phyloP scores from a whole-genome alignment of 2,888 invertebrate genomes.

The Dryococelus australis region DNA sequence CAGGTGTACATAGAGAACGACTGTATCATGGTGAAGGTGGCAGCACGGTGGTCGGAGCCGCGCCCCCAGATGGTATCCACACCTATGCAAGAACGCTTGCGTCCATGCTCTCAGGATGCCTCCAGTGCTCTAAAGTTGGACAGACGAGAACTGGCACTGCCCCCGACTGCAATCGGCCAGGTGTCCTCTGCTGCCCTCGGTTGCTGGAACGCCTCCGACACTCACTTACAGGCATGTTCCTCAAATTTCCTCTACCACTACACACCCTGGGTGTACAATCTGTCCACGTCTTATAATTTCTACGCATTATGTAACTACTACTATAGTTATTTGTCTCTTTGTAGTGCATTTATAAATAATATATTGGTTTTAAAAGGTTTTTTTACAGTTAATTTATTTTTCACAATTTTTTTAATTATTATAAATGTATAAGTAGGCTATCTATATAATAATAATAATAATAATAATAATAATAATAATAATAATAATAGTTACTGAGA shows the following conservation, averaged over 20 bases:
- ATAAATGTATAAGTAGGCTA: no score
- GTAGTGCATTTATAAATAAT: no score
- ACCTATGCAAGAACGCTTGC: background rate
- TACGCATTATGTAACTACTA: no score
- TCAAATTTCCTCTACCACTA: background rate
- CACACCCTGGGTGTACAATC: no score
- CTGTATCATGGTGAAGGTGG: background rate
- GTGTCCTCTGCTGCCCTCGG: background rate
- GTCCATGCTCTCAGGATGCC: background rate
- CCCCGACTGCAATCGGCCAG: background rate
- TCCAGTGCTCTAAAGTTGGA: background rate
- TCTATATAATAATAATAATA: no score
- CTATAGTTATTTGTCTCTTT: no score
- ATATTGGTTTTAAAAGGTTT: no score
- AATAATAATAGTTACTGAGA: no score
- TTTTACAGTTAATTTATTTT: no score
- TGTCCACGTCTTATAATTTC: no score
- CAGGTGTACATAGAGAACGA: conserved; percentile 3
- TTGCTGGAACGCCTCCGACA: background rate
- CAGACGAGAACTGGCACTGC: background rate
- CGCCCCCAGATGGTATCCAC: background rate
- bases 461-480: no score
- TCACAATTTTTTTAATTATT: no score
- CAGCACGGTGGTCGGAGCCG: background rate
- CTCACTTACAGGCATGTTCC: background rate